A percentile compares a stretch with the other conserved stretches of the same genome.
These are phyloP conservation scores for Auanema freiburgensis DNA, from an alignment of 2,888 invertebrate species.

Conservation along the genomic window DNA sequence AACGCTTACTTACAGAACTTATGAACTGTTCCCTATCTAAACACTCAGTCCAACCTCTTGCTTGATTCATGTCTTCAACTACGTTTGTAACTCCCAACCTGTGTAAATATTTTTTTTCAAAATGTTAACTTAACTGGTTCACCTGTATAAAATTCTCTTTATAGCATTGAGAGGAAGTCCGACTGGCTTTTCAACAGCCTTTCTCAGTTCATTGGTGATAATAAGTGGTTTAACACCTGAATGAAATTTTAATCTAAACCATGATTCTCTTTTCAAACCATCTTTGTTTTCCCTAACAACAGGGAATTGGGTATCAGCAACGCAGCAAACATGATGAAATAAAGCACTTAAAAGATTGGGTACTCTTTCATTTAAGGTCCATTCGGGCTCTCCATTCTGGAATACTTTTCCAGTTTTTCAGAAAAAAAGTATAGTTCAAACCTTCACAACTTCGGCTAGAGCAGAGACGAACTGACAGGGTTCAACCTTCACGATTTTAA, in stretches of 20 bases:
- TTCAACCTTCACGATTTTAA: slow-evolving; percentile 46
- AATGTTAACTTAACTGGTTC: not conserved
- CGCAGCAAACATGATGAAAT: slow-evolving; percentile 38
- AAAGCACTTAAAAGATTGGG: slow-evolving; percentile 32
- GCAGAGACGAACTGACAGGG: slow-evolving; percentile 53
- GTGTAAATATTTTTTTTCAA: not conserved
- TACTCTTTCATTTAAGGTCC: slow-evolving; percentile 37
- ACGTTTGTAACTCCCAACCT: slow-evolving; percentile 31
- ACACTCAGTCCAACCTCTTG: slow-evolving; percentile 58
- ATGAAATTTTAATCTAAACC: not conserved
- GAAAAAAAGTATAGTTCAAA: slow-evolving; percentile 8
- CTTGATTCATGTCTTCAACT: slow-evolving; percentile 59
- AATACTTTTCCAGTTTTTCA: not conserved
- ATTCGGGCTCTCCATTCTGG: slow-evolving; percentile 54
- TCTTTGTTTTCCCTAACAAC: slow-evolving; percentile 40
- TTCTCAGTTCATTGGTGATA: slow-evolving; percentile 56
- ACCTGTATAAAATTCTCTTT: slow-evolving; percentile 28
- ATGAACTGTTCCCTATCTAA: slow-evolving; percentile 49
- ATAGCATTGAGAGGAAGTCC: slow-evolving; percentile 39
- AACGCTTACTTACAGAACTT: slow-evolving; percentile 34
- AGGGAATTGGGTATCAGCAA: slow-evolving; percentile 46
- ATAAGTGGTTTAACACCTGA: slow-evolving; percentile 30
- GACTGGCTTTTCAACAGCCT: slow-evolving; percentile 44
- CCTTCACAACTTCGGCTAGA: slow-evolving; percentile 54
- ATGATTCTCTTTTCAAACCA: slow-evolving; percentile 8